phyloP scores from a whole-genome alignment of 1,140 invertebrate genomes.

The Argopecten irradians region DNA sequence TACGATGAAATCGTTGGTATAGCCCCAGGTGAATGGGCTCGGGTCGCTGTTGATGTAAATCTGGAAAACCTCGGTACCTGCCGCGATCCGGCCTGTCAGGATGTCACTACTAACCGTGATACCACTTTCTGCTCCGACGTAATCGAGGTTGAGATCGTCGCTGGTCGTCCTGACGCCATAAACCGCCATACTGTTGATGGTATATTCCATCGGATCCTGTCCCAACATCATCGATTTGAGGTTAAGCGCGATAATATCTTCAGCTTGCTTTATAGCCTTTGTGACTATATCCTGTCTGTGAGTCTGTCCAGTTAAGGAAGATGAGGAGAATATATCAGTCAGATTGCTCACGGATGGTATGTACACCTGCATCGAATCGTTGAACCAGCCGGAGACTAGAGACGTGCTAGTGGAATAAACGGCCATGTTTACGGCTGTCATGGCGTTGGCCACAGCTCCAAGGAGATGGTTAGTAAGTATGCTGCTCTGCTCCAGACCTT shows the following conservation, averaged over 20 bases:
- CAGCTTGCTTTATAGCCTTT: constrained; percentile 43
- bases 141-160: constrained; percentile 30
- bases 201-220: constrained; percentile 47
- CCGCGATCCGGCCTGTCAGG: constrained; percentile 28
- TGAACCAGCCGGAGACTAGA: neutral
- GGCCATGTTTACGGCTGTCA: constrained; percentile 54
- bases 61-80: constrained; percentile 55
- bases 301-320: constrained; percentile 13
- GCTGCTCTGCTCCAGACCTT: constrained; percentile 54
- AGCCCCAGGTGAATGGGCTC: constrained; percentile 66
- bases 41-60: constrained; percentile 41
- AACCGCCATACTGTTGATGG: constrained; percentile 50
- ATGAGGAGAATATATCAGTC: neutral
- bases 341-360: neutral
- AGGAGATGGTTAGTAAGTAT: constrained; percentile 54
- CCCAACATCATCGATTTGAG: constrained; percentile 52
- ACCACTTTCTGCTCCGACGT: constrained; percentile 41
- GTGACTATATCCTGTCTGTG: constrained; percentile 53
- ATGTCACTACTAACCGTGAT: constrained; percentile 35
- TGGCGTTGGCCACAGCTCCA: constrained; percentile 53
- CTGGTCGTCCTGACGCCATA: constrained; percentile 42
- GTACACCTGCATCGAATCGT: neutral
- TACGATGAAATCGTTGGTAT: constrained; percentile 28
- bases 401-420: constrained; percentile 20
- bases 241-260: constrained; percentile 51